phyloP scores from a whole-genome alignment of 2,797 vertebrate species.

The Ctenopoma multispine region DNA sequence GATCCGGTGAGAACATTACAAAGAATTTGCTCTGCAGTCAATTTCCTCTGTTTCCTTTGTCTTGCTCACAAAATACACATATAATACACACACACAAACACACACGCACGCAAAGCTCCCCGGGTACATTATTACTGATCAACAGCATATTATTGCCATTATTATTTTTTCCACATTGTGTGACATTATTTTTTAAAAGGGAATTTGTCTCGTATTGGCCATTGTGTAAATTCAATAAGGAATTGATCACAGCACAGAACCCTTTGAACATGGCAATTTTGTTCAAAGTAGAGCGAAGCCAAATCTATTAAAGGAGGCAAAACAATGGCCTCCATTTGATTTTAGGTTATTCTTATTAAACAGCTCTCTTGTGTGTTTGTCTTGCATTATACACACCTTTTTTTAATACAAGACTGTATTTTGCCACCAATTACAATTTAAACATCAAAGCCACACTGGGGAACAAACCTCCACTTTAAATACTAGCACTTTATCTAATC shows the following conservation, averaged over 20 bases:
- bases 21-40: constrained; percentile 52
- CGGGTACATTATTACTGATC: constrained; percentile 41
- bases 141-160: constrained; percentile 50
- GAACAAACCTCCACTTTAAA: background rate
- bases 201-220: constrained; percentile 29
- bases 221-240: constrained; percentile 47
- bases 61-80: background rate
- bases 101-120: background rate
- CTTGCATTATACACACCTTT: constrained; percentile 1
- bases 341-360: background rate
- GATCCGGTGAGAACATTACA: constrained; percentile 44
- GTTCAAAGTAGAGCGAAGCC: constrained; percentile 28
- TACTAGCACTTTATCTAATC: background rate
- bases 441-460: background rate
- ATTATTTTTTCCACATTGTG: constrained; percentile 38
- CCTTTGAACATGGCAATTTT: constrained; percentile 31
- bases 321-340: background rate
- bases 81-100: background rate
- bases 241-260: constrained; percentile 25
- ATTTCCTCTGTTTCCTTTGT: constrained; percentile 51
- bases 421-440: background rate
- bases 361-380: background rate
- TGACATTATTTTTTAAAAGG: constrained; percentile 45
- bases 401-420: background rate
- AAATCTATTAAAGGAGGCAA: constrained; percentile 12